These are phyloP conservation scores for Oxyura jamaicensis DNA, from an alignment of 2,113 vertebrate species.

Conservation along the genomic window DNA sequence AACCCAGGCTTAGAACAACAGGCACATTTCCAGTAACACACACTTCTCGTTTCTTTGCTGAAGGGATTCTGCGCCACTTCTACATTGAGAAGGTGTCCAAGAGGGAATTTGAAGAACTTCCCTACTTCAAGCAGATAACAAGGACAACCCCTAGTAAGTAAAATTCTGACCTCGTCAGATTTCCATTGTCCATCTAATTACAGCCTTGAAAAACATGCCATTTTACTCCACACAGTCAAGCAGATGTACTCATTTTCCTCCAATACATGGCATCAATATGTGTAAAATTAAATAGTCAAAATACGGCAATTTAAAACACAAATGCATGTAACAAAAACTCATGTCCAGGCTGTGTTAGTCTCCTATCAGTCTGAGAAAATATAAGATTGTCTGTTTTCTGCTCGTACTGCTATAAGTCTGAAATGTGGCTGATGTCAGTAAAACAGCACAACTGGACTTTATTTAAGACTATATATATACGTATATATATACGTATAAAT, in stretches of 20 bases:
- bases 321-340: background rate
- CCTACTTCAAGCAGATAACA: constrained; percentile 82
- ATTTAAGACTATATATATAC: background rate
- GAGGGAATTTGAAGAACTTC: constrained; percentile 80
- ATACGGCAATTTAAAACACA: background rate
- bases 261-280: background rate
- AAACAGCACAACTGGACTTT: background rate
- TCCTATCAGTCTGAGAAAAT: background rate
- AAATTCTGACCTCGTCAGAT: background rate
- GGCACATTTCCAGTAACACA: background rate
- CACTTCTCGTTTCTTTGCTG: constrained; percentile 5
- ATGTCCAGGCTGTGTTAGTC: background rate
- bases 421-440: background rate
- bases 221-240: background rate
- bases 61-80: constrained; percentile 80
- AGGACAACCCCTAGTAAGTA: constrained; percentile 83
- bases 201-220: background rate
- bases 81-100: constrained; percentile 80
- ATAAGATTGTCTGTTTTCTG: background rate
- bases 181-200: background rate
- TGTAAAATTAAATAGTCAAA: background rate
- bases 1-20: constrained; percentile 1
- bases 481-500: background rate
- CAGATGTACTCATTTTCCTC: background rate
- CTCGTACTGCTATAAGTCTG: background rate